Evolutionary conservation across 2,888 invertebrate species (phyloP).

Genomic region (Iphiclides podalirius): DNA sequence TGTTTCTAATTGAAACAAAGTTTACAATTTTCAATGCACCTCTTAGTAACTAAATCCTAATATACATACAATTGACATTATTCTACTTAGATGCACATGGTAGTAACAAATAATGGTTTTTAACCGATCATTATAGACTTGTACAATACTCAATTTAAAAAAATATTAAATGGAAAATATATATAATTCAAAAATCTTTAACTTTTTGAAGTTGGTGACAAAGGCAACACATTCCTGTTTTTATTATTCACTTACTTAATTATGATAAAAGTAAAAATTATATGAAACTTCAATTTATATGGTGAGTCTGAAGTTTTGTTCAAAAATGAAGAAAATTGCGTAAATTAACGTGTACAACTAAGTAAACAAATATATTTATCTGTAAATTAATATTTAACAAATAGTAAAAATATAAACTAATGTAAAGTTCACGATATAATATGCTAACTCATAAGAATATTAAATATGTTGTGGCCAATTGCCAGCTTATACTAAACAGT

Average conservation of each 20-base stretch:
- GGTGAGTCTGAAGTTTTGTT: too few relatives aligned
- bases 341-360: constrained; percentile 4
- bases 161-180: neutral
- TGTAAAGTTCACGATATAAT: constrained; percentile 63
- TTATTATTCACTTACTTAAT: neutral
- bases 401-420: constrained; percentile 60
- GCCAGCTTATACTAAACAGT: constrained; percentile 47
- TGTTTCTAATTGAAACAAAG: constrained; percentile 49
- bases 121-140: neutral
- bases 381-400: constrained; percentile 47
- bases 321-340: neutral
- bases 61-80: constrained; percentile 65
- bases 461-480: constrained; percentile 59
- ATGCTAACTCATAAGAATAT: constrained; percentile 66
- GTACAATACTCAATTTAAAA: neutral
- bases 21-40: constrained; percentile 57
- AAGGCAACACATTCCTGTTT: neutral
- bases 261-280: neutral
- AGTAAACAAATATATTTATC: constrained; percentile 19
- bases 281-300: too few relatives aligned
- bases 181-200: neutral
- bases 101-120: neutral
- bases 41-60: constrained; percentile 63
- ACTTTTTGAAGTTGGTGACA: neutral
- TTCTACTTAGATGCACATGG: constrained; percentile 22